These are phyloP conservation scores for Carcina quercana DNA, from an alignment of 2,888 invertebrate species.

Conservation along the genomic window DNA sequence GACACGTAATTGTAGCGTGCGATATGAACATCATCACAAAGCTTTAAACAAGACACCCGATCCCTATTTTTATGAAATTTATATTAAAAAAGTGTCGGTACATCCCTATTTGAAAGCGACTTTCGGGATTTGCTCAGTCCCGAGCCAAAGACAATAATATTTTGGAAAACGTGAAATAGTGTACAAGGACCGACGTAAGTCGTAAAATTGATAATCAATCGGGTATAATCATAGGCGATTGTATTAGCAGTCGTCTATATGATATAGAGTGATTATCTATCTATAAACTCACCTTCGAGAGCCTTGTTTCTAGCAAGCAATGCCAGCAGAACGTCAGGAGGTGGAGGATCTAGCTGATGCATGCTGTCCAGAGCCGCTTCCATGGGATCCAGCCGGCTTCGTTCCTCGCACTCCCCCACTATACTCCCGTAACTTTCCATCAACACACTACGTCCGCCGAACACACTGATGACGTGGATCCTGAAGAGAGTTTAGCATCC, in stretches of 20 bases:
- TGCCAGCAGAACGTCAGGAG: conserved; percentile 89
- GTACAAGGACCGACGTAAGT: too few species aligned
- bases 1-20: conserved; percentile 44
- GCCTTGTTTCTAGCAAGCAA: conserved; percentile 90
- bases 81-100: too few species aligned
- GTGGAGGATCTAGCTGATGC: conserved; percentile 74
- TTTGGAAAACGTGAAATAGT: too few species aligned
- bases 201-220: too few species aligned
- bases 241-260: too few species aligned
- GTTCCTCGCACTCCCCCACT: conserved; percentile 41
- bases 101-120: too few species aligned
- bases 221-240: too few species aligned
- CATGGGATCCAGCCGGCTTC: conserved; percentile 32
- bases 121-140: too few species aligned
- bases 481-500: conserved; percentile 34
- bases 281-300: conserved; percentile 86
- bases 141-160: too few species aligned
- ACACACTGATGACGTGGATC: conserved; percentile 37
- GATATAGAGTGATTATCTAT: too few species aligned
- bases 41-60: too few species aligned
- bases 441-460: conserved; percentile 43
- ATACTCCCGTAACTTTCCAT: conserved; percentile 44
- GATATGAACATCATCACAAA: conserved; percentile 24
- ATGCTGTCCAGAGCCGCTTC: conserved; percentile 48
- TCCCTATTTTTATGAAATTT: too few species aligned